A percentile compares a stretch with the other conserved stretches of the same genome.
These are phyloP conservation scores for Xiphias gladius DNA, from an alignment of 2,113 vertebrate species.

Conservation along the genomic window DNA sequence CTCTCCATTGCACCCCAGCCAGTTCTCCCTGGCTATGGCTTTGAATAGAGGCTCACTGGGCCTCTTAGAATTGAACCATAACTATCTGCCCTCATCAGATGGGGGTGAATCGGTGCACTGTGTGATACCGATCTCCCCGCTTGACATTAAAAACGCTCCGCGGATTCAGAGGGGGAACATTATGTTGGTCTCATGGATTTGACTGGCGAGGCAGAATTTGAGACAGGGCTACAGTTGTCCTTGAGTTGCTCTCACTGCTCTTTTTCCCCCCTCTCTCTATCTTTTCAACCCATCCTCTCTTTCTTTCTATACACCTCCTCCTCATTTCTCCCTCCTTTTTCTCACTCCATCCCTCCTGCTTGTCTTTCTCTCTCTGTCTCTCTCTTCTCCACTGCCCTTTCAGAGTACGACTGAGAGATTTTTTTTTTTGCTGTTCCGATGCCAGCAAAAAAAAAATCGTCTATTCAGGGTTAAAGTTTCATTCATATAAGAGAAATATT, in stretches of 20 bases:
- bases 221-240: slow-evolving; percentile 64
- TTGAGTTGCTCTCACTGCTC: slow-evolving; percentile 55
- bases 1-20: slow-evolving; percentile 50
- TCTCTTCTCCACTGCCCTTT: slow-evolving; percentile 30
- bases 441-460: slow-evolving; percentile 43
- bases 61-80: slow-evolving; percentile 59
- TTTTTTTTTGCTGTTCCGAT: slow-evolving; percentile 42
- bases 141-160: slow-evolving; percentile 73
- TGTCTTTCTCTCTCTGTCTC: background rate
- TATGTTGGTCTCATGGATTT: slow-evolving; percentile 69
- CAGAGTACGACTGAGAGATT: slow-evolving; percentile 35
- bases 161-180: slow-evolving; percentile 57
- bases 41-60: slow-evolving; percentile 45
- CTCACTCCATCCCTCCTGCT: slow-evolving; percentile 8
- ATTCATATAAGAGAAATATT: slow-evolving; percentile 56
- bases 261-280: slow-evolving; percentile 30
- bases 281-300: slow-evolving; percentile 29
- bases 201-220: slow-evolving; percentile 76
- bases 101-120: slow-evolving; percentile 59
- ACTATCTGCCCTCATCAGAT: slow-evolving; percentile 68
- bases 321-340: slow-evolving; percentile 5
- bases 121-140: slow-evolving; percentile 72
- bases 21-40: slow-evolving; percentile 35
- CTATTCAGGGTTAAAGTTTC: slow-evolving; percentile 62
- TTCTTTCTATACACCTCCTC: slow-evolving; percentile 24